Evolutionary conservation across 2,797 vertebrate species (phyloP).

Genomic region (Sebastes hubbsi): DNA sequence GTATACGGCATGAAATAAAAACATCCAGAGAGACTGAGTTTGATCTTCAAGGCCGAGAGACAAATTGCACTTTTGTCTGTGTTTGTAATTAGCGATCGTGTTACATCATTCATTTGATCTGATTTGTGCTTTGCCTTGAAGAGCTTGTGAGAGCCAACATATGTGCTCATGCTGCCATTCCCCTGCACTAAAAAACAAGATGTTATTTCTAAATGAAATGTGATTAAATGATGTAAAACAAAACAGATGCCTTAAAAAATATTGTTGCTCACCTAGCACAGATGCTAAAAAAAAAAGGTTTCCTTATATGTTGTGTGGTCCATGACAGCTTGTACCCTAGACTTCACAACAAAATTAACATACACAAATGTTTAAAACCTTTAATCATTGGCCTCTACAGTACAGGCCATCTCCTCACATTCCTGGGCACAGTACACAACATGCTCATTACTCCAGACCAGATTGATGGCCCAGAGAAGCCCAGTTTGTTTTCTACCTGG

Average conservation of each 20-base stretch:
- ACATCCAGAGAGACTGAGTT: background rate
- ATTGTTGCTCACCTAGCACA: background rate
- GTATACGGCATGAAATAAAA: background rate
- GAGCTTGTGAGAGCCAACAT: background rate
- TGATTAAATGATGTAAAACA: background rate
- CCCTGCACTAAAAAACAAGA: background rate
- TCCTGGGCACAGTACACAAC: too few species aligned
- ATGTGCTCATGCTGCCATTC: background rate
- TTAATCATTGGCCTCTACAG: too few species aligned
- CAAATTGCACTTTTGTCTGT: slow-evolving; percentile 2
- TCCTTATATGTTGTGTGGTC: background rate
- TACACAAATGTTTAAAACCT: background rate
- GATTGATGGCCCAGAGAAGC: too few species aligned
- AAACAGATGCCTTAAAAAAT: background rate
- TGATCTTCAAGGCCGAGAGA: slow-evolving; percentile 20
- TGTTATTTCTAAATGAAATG: background rate
- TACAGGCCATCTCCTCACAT: too few species aligned
- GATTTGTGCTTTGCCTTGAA: background rate
- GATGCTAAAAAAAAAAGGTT: background rate
- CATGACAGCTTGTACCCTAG: background rate
- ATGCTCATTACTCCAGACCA: too few species aligned
- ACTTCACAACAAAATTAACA: background rate
- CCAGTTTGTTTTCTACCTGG: too few species aligned
- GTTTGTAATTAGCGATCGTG: slow-evolving; percentile 27
- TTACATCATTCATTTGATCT: slow-evolving; percentile 30